Evolutionary conservation across 1,140 invertebrate species (phyloP).

Genomic region (Zaprionus camerounensis): DNA sequence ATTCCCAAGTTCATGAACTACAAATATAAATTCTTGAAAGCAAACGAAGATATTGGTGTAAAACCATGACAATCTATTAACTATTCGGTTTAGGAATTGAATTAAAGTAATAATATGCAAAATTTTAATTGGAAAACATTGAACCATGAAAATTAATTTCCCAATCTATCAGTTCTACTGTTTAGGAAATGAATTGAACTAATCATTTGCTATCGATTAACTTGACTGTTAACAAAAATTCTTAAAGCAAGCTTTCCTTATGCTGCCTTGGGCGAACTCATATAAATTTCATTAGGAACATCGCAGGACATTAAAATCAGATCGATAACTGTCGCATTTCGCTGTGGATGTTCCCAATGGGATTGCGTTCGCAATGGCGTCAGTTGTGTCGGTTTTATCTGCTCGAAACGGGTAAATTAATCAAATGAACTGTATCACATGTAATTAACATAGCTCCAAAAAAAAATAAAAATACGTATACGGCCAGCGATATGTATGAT

Average conservation of each 20-base stretch:
- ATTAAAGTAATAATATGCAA: too few species aligned
- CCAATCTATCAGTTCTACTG: too few species aligned
- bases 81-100: too few species aligned
- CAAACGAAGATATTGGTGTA: too few species aligned
- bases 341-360: constrained; percentile 5
- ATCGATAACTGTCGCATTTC: constrained; percentile 24
- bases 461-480: constrained; percentile 27
- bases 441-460: constrained; percentile 33
- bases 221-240: neutral
- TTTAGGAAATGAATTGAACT: too few species aligned
- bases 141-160: too few species aligned
- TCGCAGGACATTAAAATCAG: constrained; percentile 19
- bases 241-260: neutral
- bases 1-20: too few species aligned
- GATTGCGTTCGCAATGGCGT: neutral
- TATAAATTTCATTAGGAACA: neutral
- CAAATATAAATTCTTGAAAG: too few species aligned
- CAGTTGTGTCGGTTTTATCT: constrained; percentile 11
- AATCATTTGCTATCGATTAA: too few species aligned
- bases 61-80: too few species aligned
- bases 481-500: constrained; percentile 16
- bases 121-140: too few species aligned
- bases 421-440: constrained; percentile 55
- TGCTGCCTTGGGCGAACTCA: neutral
- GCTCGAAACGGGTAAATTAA: constrained; percentile 60